phyloP scores from a whole-genome alignment of 1,140 invertebrate species.

The Sarcophaga bullata region DNA sequence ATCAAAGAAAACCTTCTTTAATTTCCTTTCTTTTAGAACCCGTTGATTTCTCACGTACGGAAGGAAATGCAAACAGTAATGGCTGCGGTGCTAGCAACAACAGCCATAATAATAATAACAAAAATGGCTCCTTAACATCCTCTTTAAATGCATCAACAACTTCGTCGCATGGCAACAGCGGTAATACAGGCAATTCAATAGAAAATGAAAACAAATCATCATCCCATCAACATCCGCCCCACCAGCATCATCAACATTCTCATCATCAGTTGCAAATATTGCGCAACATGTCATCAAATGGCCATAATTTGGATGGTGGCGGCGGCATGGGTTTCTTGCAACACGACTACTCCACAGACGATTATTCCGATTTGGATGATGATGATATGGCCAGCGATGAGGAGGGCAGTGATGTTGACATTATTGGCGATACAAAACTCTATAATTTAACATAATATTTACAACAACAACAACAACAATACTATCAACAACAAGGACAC shows the following conservation, averaged over 20 bases:
- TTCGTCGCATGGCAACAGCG: constrained; percentile 30
- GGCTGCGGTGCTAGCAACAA: neutral
- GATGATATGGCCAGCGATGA: constrained; percentile 62
- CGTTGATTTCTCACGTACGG: constrained; percentile 64
- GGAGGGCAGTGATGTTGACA: constrained; percentile 64
- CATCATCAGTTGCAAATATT: constrained; percentile 55
- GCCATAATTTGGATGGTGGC: constrained; percentile 35
- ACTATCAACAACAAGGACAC: no score
- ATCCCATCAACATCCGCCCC: constrained; percentile 5
- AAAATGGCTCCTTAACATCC: constrained; percentile 22
- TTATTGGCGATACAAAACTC: constrained; percentile 63
- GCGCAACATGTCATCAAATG: constrained; percentile 46
- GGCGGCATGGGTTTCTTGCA: constrained; percentile 54
- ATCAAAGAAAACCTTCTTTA: no score
- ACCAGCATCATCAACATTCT: constrained; percentile 1
- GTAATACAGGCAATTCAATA: neutral
- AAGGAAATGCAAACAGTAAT: constrained; percentile 40
- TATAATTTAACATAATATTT: constrained; percentile 61
- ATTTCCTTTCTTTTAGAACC: constrained; percentile 51
- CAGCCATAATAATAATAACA: neutral
- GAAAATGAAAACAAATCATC: neutral
- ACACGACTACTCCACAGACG: constrained; percentile 56
- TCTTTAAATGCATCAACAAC: constrained; percentile 27
- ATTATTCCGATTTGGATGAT: constrained; percentile 51
- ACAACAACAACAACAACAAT: neutral